These are phyloP conservation scores for Austrolebias charrua DNA, from an alignment of 2,797 vertebrate species.

Conservation along the genomic window DNA sequence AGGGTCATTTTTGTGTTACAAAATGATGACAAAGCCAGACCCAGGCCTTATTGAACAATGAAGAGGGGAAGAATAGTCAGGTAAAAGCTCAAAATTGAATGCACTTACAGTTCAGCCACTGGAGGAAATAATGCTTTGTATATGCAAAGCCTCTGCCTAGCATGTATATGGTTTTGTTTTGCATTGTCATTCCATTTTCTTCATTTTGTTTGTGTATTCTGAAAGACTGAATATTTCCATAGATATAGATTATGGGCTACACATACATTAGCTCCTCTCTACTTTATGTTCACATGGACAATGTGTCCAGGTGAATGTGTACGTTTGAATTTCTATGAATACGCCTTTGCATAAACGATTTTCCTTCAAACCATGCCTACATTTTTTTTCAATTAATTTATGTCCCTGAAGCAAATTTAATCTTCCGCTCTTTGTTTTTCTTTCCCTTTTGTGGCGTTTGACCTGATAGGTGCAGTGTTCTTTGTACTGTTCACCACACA, in stretches of 20 bases:
- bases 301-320: conserved; percentile 23
- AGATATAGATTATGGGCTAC: conserved; percentile 6
- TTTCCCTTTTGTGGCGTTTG: conserved; percentile 12
- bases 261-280: conserved; percentile 16
- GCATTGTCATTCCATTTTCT: conserved; percentile 6
- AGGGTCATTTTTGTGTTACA: conserved; percentile 62
- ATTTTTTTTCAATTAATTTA: conserved; percentile 28
- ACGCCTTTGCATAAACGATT: conserved; percentile 36
- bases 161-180: conserved; percentile 4
- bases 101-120: conserved; percentile 7
- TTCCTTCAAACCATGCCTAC: conserved; percentile 20
- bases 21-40: conserved; percentile 30
- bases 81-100: conserved; percentile 12
- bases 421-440: conserved; percentile 35
- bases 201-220: conserved; percentile 37
- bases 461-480: conserved; percentile 30
- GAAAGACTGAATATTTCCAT: conserved; percentile 28
- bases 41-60: conserved; percentile 50
- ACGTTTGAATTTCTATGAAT: conserved; percentile 23
- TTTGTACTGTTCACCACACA: conserved; percentile 42
- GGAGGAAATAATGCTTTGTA: not conserved
- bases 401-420: conserved; percentile 31
- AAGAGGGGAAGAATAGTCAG: conserved; percentile 34
- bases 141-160: too few species aligned
- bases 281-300: conserved; percentile 26